Base-by-base conservation (phyloP, 2,113 vertebrate genomes). In the Aspidoscelis tigris region DNA sequence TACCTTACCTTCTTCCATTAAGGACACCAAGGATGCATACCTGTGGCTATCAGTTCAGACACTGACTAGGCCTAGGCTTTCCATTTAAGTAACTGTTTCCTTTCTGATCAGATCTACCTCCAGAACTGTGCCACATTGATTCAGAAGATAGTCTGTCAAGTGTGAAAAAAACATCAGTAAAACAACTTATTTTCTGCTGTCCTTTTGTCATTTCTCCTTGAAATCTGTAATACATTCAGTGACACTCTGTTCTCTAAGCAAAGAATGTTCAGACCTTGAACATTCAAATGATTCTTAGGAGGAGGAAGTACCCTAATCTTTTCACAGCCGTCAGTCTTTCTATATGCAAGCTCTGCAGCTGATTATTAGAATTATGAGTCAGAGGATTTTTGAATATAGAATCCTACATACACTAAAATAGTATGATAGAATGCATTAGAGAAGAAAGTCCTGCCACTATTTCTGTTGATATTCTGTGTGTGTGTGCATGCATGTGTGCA, bases 311-410 rank as follows among this genome's bases (percentile, higher is more conserved):
- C 43, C 64, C 66, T 44, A 77, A 41, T 86, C 33, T 66, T 73
- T 81, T 21, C 76, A 43, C 41, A 21, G 55, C 44, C 81, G 58
- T 14, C 73, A 86, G 53, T 81, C 24, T 68, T 47, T 61, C 41
- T 83, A 44, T 50, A 24, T 12, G 12, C 6, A 72, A 1, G 39
- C 26, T 83, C 71, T 64, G 58, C 21, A 84, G 18, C 73, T 91
- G n/a, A 81, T 58, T 87, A 61, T 10, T 85, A 39, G 86, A 91
- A 88, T 87, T 78, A 76, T 82, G 84, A 87, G 76, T 84, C 53
- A 69, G 84, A 89, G 65, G 82, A 79, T 78, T 88, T 82, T 50
- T 58, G 87, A 86, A 92, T 64, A 81, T 2, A 87, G 14, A 88
- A 26, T 0, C 0, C 24, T 58, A 47, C 11, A 72, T 5, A 85